These are phyloP conservation scores for Drosophila lacicola DNA, from an alignment of 2,888 invertebrate species.

Conservation along the genomic window DNA sequence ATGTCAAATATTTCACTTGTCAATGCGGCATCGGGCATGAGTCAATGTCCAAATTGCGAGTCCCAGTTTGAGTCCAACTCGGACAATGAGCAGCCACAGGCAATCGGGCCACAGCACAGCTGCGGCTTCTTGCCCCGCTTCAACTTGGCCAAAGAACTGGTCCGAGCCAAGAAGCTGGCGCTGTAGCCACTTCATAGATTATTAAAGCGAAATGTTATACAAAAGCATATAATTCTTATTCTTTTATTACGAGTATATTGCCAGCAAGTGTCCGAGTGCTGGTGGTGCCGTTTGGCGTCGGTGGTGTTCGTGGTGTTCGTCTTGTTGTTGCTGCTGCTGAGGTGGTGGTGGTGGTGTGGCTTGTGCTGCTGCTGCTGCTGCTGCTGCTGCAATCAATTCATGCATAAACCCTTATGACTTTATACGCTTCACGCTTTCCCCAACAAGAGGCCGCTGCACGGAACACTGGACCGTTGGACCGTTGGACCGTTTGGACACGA, in stretches of 20 bases:
- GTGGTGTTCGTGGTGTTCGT: not conserved
- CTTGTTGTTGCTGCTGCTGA: not conserved
- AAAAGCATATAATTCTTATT: slow-evolving; percentile 70
- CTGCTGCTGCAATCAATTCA: slow-evolving; percentile 77
- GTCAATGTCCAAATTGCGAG: slow-evolving; percentile 17
- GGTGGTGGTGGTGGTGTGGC: not conserved
- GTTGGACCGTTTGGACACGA: slow-evolving; percentile 38
- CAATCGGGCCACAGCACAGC: slow-evolving; percentile 32
- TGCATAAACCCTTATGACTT: slow-evolving; percentile 80
- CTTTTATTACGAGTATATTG: slow-evolving; percentile 68
- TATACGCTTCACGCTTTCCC: slow-evolving; percentile 82
- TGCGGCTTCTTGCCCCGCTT: slow-evolving; percentile 37
- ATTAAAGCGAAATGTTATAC: slow-evolving; percentile 80
- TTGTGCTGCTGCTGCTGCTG: slow-evolving; percentile 1
- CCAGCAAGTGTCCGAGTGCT: slow-evolving; percentile 36
- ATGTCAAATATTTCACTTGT: slow-evolving; percentile 82
- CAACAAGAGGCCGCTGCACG: slow-evolving; percentile 62
- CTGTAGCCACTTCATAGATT: slow-evolving; percentile 76
- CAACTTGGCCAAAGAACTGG: slow-evolving; percentile 27
- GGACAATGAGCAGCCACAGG: slow-evolving; percentile 19
- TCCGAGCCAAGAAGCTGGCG: slow-evolving; percentile 35
- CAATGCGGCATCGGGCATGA: slow-evolving; percentile 64
- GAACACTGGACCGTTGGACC: slow-evolving; percentile 48
- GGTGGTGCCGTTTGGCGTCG: slow-evolving; percentile 5
- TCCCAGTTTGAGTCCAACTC: not conserved